Conservation (phyloP, 2,113 vertebrate species). For the Nesogale talazaci region DNA sequence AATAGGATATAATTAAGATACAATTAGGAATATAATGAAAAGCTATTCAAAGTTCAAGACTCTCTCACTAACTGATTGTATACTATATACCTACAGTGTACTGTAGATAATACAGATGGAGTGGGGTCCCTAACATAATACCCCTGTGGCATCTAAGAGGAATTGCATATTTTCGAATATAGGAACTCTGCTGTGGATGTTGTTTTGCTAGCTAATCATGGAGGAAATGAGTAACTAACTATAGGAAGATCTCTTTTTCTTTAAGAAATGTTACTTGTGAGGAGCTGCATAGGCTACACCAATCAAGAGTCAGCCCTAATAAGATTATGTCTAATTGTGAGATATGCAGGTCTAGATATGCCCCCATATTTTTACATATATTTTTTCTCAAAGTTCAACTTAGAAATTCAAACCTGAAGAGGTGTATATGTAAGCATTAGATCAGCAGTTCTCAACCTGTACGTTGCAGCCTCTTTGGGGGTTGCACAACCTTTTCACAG, state of each 20-base stretch:
- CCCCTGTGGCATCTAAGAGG: neutral
- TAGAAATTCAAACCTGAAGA: conserved; percentile 32
- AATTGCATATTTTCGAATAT: neutral
- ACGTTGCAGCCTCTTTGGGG: too few species aligned
- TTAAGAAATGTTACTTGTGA: neutral
- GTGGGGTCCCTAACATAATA: neutral
- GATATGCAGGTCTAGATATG: neutral
- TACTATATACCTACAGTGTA: too few species aligned
- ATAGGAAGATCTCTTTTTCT: neutral
- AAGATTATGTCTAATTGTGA: neutral
- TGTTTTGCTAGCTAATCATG: neutral
- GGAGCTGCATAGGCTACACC: neutral
- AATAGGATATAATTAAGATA: neutral
- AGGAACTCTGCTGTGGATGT: neutral
- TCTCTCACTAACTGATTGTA: neutral
- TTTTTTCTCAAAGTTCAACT: conserved; percentile 10
- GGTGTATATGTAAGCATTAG: neutral
- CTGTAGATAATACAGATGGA: neutral
- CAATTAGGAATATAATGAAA: neutral
- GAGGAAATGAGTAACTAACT: neutral
- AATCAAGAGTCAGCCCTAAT: neutral
- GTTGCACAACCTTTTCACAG: too few species aligned
- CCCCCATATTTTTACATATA: neutral
- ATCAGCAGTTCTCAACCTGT: too few species aligned
- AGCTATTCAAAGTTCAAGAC: conserved; percentile 33